Evolutionary conservation across 2,888 invertebrate genomes (phyloP), one percentile per base, ranked within the genome.

Genomic region (Branchellion lobata): DNA sequence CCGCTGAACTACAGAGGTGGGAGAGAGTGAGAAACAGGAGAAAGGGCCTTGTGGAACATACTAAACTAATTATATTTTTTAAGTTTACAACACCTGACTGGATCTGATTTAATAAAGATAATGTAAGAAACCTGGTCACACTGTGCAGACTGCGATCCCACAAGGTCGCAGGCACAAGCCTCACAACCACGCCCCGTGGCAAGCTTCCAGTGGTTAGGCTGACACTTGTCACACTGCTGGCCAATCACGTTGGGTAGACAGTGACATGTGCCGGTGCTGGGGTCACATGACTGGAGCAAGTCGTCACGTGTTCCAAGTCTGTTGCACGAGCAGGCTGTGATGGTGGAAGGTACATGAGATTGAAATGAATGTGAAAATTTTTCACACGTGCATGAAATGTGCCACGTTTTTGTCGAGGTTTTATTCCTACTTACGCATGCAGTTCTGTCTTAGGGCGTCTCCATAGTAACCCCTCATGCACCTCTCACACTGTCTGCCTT

Each of bases 171-270:
- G 82, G 92, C 92, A 87, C 97, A 98, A 21, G 92, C 89, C 85
- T 94, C 94, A 87, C 99, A 99, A 3, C 99, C 98, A 84, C 91
- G 91, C 11, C 95, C 96, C 83, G 94, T 92, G 24, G 95, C 96
- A 84, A 99, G 93, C 89, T 95, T 94, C 96, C 96, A 99, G 88
- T 96, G 94, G 87, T 96, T 93, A 81, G 92, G 90, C 57, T 92
- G 92, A 87, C 99, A 99, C 83, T 91, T 89, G 85, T 96, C 95
- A 86, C 99, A 99, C 82, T 92, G 90, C 80, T 91, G 88, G 0
- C 99, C 98, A 85, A 92, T 90, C 0, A 99, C 98, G 87, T 98
- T 95, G 8, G 94, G 93, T 83, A 93, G 90, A 87, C 99, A 99
- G 1, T 93, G 93, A 86, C 99, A 99, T 87, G 98, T 96, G 0